Base-by-base conservation (phyloP, 2,888 invertebrate species). In the Pandemis heparana region DNA sequence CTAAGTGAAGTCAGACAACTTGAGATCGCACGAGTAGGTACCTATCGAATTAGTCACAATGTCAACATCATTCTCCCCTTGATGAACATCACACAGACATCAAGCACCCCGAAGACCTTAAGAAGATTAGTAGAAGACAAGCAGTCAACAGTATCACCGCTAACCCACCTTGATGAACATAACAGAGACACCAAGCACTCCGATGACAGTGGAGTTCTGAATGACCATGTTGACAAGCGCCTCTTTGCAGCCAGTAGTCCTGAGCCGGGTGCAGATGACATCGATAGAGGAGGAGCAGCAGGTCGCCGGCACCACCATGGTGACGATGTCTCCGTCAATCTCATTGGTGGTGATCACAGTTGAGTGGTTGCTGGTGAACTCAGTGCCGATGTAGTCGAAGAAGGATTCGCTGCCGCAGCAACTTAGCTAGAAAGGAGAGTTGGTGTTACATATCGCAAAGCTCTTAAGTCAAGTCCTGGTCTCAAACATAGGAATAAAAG, bases 41-140 rank as follows among this genome's bases (percentile, higher is more conserved):
- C 23, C 23, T 23, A 41, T 41, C 41, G 41, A 10, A 12, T 2
- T 46, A 10, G 12, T 2, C 43, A 46, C 12, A 46, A 12, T 46
- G 12, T 46, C 43, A 46, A 10, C 43, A 12, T 46, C 1, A 46
- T 12, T 12, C 12, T 82, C 73, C 92, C 94, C 82, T 91, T 88
- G 65, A 93, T 92, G 79, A 94, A 94, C 89, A 94, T 91, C 10
- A 94, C 92, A 0, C 94, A 94, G 0, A 94, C 86, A 1, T 93
- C 93, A 5, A 94, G 81, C 4, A 94, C 92, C 1, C 93, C 94
- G 5, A 94, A 23, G 23, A 23, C 23, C 23, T 23, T 23, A 89
- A 12, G 86, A 89, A 1, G 91, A 80, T 61, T 94, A 93, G 76
- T 93, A 92, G 0, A 88, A 74, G 41, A 94, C 77, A 38, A 87